These are phyloP conservation scores for Conistra vaccinii DNA, from an alignment of 2,888 invertebrate species.

Conservation along the genomic window DNA sequence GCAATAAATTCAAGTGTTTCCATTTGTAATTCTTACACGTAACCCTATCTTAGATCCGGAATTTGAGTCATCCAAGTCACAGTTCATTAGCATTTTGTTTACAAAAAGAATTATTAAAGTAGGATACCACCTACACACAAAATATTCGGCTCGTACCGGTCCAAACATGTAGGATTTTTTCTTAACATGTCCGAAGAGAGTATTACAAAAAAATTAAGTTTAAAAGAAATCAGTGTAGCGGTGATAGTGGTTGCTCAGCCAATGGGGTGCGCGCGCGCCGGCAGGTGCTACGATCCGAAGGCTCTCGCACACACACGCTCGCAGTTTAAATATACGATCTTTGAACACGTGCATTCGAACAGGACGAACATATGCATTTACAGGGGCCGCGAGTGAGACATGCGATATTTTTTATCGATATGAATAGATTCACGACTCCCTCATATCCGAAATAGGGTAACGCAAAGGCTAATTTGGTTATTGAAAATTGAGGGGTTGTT, in stretches of 20 bases:
- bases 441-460: constrained; percentile 91
- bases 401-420: constrained; percentile 86
- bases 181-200: constrained; percentile 85
- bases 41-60: constrained; percentile 72
- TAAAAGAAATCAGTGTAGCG: constrained; percentile 91
- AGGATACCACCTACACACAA: constrained; percentile 89
- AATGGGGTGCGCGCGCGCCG: constrained; percentile 87
- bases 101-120: constrained; percentile 84
- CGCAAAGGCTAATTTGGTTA: constrained; percentile 91
- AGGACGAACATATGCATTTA: constrained; percentile 83
- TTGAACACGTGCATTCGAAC: constrained; percentile 91
- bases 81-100: constrained; percentile 86
- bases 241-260: constrained; percentile 86
- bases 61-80: constrained; percentile 76
- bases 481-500: constrained; percentile 91
- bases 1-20: constrained; percentile 41
- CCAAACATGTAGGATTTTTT: constrained; percentile 89
- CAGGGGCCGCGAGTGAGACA: constrained; percentile 77
- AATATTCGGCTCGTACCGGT: constrained; percentile 87
- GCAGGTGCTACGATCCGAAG: constrained; percentile 87
- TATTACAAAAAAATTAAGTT: constrained; percentile 87
- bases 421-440: constrained; percentile 91
- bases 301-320: constrained; percentile 84
- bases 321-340: constrained; percentile 85
- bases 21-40: constrained; percentile 61